These are phyloP conservation scores for Corbicula japonica DNA, from an alignment of 2,888 invertebrate species.

Conservation along the genomic window DNA sequence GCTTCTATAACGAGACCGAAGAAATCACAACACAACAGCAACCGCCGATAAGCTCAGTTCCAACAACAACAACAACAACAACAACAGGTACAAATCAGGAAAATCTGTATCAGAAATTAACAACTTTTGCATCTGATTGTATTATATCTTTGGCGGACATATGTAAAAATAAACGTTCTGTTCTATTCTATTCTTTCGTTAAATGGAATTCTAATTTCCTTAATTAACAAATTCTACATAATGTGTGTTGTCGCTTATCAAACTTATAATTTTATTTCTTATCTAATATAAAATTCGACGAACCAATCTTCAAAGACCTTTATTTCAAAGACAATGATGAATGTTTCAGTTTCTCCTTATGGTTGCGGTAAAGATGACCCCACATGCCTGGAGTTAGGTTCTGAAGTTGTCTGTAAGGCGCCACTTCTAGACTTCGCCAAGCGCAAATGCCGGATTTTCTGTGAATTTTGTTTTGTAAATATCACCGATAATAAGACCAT, in stretches of 20 bases:
- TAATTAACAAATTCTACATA: too few relatives aligned
- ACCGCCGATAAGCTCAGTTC: neutral
- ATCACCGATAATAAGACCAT: neutral
- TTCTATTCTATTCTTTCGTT: too few relatives aligned
- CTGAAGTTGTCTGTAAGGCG: slow-evolving; percentile 4
- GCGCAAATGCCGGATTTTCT: slow-evolving; percentile 15
- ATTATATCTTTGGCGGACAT: too few relatives aligned
- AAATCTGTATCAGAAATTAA: too few relatives aligned
- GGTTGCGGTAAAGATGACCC: slow-evolving; percentile 14
- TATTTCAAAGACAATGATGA: too few relatives aligned
- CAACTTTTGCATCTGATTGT: too few relatives aligned
- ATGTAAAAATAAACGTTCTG: too few relatives aligned
- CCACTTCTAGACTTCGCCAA: slow-evolving; percentile 13
- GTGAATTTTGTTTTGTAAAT: slow-evolving; percentile 8
- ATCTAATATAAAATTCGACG: too few relatives aligned
- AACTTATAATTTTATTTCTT: too few relatives aligned
- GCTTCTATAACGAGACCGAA: slow-evolving; percentile 4
- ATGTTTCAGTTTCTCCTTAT: neutral
- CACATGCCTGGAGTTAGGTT: slow-evolving; percentile 7
- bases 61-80: neutral
- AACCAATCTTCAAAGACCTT: too few relatives aligned
- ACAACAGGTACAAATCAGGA: neutral
- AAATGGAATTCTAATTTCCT: too few relatives aligned
- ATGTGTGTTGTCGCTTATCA: too few relatives aligned
- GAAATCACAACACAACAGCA: neutral